Percentiles rank a stretch among this genome's conserved stretches.
Conservation (phyloP, 2,888 invertebrate genomes). For the Uropetala carovei region DNA sequence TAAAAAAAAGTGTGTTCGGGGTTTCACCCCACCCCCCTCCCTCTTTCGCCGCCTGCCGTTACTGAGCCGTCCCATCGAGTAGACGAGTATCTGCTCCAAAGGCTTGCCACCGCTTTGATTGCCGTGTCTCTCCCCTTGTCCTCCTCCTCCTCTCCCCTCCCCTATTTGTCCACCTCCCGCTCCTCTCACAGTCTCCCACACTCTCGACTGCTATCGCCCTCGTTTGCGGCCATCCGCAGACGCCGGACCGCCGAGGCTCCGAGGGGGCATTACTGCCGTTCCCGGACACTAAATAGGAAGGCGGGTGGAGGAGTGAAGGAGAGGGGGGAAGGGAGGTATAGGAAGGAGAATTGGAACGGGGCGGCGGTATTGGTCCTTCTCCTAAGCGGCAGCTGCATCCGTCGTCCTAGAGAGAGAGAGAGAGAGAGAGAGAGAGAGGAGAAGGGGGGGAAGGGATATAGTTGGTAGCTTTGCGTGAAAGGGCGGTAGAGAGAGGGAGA, state of each 20-base stretch:
- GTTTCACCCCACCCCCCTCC: too few species aligned
- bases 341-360: too few species aligned
- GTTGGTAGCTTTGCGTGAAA: not conserved
- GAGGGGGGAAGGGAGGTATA: too few species aligned
- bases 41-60: too few species aligned
- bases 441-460: not conserved
- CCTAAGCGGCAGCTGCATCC: constrained; percentile 28
- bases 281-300: constrained; percentile 15
- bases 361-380: not conserved
- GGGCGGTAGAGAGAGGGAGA: not conserved
- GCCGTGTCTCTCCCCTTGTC: not conserved
- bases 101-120: not conserved
- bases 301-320: not conserved
- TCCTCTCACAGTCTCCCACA: not conserved
- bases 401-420: not conserved
- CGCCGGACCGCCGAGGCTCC: not conserved
- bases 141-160: not conserved
- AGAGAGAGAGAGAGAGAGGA: too few species aligned
- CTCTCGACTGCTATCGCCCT: not conserved
- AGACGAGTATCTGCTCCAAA: not conserved
- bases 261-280: not conserved
- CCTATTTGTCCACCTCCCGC: not conserved
- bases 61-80: too few species aligned
- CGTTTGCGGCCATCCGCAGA: constrained; percentile 32
- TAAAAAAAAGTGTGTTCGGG: too few species aligned